Base-by-base conservation (phyloP, 2,113 vertebrate species). In the Perca fluviatilis region DNA sequence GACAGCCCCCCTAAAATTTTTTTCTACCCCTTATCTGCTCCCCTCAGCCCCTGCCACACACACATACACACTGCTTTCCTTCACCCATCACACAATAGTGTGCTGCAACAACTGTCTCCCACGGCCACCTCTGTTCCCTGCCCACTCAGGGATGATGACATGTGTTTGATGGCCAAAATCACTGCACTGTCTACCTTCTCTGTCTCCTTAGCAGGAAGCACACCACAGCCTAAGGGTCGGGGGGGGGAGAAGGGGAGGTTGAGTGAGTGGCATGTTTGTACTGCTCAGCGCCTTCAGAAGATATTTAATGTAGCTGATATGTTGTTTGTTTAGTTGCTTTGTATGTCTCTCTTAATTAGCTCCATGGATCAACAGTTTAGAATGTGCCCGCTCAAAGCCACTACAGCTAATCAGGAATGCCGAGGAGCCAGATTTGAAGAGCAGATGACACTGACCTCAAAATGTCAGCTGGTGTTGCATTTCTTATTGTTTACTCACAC, bases 391-490 rank as follows among this genome's bases (percentile, higher is more conserved):
- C 77, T 86, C 87, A 78, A 73, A 88, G 84, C 82, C 89, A 90
- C 92, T 87, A 50, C 86, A 79, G 86, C 93, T 91, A 91, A 93
- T 95, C 88, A 89, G 76, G 82, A 92, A 86, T 75, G 89, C 89
- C 62, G 88, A 93, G 84, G 86, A 91, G 93, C 83, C 74, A 68
- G 84, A 93, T 88, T 92, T 81, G 87, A 90, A 87, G 91, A 89
- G 85, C 83, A 85, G 86, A 73, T 89, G 91, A 89, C 40, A 81
- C 85, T 94, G 94, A 95, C 95, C 95, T 94, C 93, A 94, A 94
- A 94, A 94, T 89, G 93, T 95, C 95, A 94, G 88, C 89, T 87
- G 89, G 87, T 92, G 86, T 93, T 93, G 88, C 86, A 87, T 92
- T 93, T 88, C 92, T 89, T 92, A 85, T 89, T 91, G 88, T 93